These are phyloP conservation scores for Phoxinus dragarum DNA, from an alignment of 2,797 vertebrate species.

Conservation along the genomic window DNA sequence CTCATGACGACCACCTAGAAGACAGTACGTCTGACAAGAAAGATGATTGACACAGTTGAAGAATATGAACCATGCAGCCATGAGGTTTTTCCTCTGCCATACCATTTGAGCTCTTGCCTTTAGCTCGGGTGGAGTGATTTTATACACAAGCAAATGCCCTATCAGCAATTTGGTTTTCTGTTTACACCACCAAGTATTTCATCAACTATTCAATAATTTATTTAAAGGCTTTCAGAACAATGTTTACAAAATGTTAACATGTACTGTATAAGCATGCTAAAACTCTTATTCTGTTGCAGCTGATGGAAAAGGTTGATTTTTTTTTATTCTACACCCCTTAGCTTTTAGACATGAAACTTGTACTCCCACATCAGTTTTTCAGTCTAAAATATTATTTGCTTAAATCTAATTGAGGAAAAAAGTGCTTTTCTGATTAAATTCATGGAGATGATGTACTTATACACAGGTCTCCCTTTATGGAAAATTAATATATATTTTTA, in stretches of 20 bases:
- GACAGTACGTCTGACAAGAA: constrained; percentile 90
- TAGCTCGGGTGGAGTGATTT: neutral
- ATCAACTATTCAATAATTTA: constrained; percentile 8
- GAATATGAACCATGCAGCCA: neutral
- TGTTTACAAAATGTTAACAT: neutral
- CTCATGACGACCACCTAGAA: constrained; percentile 71
- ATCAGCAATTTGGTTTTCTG: constrained; percentile 9
- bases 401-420: neutral
- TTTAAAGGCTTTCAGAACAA: constrained; percentile 17
- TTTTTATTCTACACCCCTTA: neutral
- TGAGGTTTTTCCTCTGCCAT: neutral
- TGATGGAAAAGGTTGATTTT: neutral
- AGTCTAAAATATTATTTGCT: neutral
- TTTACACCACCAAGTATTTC: neutral
- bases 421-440: neutral
- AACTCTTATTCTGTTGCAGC: neutral
- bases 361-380: neutral
- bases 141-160: neutral
- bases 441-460: neutral
- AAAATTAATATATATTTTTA: neutral
- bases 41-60: constrained; percentile 82
- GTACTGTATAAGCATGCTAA: neutral
- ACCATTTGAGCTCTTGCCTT: constrained; percentile 8
- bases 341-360: neutral
- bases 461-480: neutral